phyloP scores from a whole-genome alignment of 2,113 vertebrate genomes.

The Bos taurus region ARS-UCD2.0 NC_037328.1:75411501-75412000 shows the following conservation, averaged over 20 bases:
- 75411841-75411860: no score
- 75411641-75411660: not conserved
- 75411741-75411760: not conserved
- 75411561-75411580: not conserved
- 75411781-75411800: slow-evolving; percentile 3
- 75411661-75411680: not conserved
- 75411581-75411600: not conserved
- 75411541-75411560: not conserved
- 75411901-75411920: no score
- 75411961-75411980: no score
- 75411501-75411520: not conserved
- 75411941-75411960: no score
- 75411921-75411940: no score
- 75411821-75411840: not conserved
- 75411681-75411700: not conserved
- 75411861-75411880: no score
- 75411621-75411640: not conserved
- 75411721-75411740: not conserved
- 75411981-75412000: no score
- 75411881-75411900: no score
- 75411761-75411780: not conserved
- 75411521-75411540: not conserved
- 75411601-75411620: not conserved
- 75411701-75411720: not conserved
- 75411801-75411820: not conserved